phyloP scores from a whole-genome alignment of 1,140 invertebrate species.

The Aphaenogaster rudis region DNA sequence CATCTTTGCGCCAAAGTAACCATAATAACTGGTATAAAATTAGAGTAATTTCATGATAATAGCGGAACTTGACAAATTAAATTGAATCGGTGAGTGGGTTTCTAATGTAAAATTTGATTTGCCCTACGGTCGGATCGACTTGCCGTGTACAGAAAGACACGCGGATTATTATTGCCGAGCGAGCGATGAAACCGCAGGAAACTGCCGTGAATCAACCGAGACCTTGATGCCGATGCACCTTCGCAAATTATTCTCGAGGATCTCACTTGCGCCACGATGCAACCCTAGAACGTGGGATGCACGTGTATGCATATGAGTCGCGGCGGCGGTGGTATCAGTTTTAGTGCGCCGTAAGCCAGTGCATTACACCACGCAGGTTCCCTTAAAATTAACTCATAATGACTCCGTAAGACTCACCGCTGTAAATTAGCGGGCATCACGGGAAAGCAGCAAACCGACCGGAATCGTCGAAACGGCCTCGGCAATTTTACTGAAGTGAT shows the following conservation, averaged over 20 bases:
- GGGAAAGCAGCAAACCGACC: background rate
- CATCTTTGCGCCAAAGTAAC: background rate
- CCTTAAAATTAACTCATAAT: constrained; percentile 55
- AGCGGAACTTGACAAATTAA: background rate
- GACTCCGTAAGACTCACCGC: background rate
- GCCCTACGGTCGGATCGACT: background rate
- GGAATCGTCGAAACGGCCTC: constrained; percentile 5
- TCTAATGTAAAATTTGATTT: background rate
- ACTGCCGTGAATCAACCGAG: constrained; percentile 45
- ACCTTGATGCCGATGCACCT: constrained; percentile 50
- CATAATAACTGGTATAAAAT: background rate
- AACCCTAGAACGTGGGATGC: constrained; percentile 47
- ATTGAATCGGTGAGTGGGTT: background rate
- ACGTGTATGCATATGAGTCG: constrained; percentile 43
- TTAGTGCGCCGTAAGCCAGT: constrained; percentile 45
- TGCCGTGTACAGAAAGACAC: background rate
- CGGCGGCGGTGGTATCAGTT: constrained; percentile 14
- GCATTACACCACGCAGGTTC: constrained; percentile 31
- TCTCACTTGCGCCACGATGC: constrained; percentile 19
- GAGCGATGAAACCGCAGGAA: constrained; percentile 49
- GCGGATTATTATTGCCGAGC: constrained; percentile 38
- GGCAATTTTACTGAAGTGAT: background rate
- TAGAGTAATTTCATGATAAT: background rate
- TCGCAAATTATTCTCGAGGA: constrained; percentile 57
- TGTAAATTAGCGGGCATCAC: constrained; percentile 26